Evolutionary conservation across 2,113 vertebrate genomes (phyloP).

Genomic region (Balaeniceps rex): DNA sequence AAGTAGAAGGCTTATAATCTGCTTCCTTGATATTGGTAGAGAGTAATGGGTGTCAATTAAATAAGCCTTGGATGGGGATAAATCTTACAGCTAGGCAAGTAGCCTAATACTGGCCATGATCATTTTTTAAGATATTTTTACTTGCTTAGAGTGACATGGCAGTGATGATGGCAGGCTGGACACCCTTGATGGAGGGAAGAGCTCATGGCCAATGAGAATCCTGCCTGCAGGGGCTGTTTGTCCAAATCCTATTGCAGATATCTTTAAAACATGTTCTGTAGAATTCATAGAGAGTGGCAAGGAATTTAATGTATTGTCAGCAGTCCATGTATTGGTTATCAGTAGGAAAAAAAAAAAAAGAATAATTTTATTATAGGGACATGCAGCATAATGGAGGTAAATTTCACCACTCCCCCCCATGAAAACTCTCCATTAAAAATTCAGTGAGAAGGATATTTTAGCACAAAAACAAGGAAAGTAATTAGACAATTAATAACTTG

Average conservation of each 20-base stretch:
- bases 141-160: background rate
- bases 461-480: background rate
- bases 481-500: background rate
- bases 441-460: background rate
- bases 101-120: background rate
- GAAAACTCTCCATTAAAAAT: background rate
- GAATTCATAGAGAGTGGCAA: background rate
- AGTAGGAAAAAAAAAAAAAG: background rate
- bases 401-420: background rate
- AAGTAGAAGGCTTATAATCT: background rate
- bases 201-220: background rate
- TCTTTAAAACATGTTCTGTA: background rate
- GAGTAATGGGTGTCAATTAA: background rate
- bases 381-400: background rate
- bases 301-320: background rate
- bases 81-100: background rate
- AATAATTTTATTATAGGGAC: background rate
- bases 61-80: background rate
- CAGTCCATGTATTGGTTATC: background rate
- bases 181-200: background rate
- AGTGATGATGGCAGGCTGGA: background rate
- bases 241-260: background rate
- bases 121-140: background rate
- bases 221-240: background rate
- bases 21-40: background rate